Conservation (phyloP, 2,113 vertebrate species). For the Leptobrachium leishanense region DNA sequence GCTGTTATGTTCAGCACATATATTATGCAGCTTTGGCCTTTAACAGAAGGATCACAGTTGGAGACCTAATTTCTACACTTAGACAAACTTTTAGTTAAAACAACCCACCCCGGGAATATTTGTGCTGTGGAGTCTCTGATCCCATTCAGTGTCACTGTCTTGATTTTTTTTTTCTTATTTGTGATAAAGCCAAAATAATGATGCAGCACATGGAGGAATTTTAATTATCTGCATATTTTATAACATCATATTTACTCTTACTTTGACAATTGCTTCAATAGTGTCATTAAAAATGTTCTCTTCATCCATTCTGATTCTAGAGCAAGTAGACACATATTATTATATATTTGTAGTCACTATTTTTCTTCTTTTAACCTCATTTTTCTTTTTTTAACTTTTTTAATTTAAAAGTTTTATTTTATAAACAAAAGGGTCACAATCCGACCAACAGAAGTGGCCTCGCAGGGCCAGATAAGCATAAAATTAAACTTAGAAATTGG, state of each 20-base stretch:
- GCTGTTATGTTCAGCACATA: slow-evolving; percentile 43
- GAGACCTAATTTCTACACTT: slow-evolving; percentile 43
- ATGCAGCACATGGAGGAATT: neutral
- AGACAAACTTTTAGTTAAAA: slow-evolving; percentile 40
- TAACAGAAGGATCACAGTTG: slow-evolving; percentile 42
- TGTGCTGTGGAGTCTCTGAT: slow-evolving; percentile 17
- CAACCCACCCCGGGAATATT: slow-evolving; percentile 26
- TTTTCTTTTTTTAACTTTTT: neutral
- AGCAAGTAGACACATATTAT: slow-evolving; percentile 1
- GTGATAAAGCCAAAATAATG: neutral
- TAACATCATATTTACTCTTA: neutral
- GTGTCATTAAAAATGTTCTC: too few relatives aligned
- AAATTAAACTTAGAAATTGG: too few relatives aligned
- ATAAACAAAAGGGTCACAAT: too few relatives aligned
- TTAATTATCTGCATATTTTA: neutral
- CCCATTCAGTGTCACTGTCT: slow-evolving; percentile 8
- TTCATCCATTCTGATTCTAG: neutral
- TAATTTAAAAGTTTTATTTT: too few relatives aligned
- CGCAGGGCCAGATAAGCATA: too few relatives aligned
- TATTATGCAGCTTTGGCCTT: slow-evolving; percentile 46
- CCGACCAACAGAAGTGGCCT: too few relatives aligned
- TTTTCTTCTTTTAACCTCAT: slow-evolving; percentile 13
- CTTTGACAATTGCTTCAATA: too few relatives aligned
- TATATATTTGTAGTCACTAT: neutral
- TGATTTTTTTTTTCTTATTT: slow-evolving; percentile 17